Conservation (phyloP, 53 echinoderm and acorn worm genomes). For the Glandiceps talaboti region DNA sequence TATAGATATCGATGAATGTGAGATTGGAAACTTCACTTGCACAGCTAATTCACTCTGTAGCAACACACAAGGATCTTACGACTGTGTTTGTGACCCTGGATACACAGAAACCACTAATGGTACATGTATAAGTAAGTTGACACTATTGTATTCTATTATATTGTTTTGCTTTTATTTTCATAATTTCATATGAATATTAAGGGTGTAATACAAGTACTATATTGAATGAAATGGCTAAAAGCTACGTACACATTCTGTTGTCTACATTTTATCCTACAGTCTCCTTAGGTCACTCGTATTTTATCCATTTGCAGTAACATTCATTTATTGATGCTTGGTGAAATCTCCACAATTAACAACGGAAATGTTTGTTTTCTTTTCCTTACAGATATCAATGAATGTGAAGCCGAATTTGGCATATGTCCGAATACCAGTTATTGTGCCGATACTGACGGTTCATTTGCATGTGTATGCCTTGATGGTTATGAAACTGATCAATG, state of each 20-base stretch:
- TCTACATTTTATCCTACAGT: too few species aligned
- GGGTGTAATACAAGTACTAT: too few species aligned
- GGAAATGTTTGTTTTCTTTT: background rate
- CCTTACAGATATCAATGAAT: constrained; percentile 19
- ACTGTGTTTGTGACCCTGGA: constrained; percentile 62
- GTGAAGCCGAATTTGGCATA: constrained; percentile 28
- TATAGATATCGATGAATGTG: constrained; percentile 36
- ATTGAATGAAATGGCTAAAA: too few species aligned
- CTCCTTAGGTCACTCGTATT: too few species aligned
- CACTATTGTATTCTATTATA: too few species aligned
- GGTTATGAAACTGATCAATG: background rate
- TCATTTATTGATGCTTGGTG: too few species aligned
- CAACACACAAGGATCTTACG: constrained; percentile 65
- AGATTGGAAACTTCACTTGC: background rate
- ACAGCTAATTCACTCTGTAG: constrained; percentile 18
- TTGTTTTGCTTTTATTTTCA: too few species aligned
- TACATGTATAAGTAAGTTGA: background rate
- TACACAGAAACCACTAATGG: constrained; percentile 23
- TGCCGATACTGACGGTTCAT: background rate
- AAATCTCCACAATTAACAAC: too few species aligned
- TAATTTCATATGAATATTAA: too few species aligned
- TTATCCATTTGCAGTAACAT: too few species aligned
- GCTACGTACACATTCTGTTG: too few species aligned
- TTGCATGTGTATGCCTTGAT: background rate
- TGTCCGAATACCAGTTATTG: constrained; percentile 9